Percentiles rank a stretch among this genome's conserved stretches.
phyloP scores from a whole-genome alignment of 2,113 vertebrate species.

The Ctenodactylus gundi region DNA sequence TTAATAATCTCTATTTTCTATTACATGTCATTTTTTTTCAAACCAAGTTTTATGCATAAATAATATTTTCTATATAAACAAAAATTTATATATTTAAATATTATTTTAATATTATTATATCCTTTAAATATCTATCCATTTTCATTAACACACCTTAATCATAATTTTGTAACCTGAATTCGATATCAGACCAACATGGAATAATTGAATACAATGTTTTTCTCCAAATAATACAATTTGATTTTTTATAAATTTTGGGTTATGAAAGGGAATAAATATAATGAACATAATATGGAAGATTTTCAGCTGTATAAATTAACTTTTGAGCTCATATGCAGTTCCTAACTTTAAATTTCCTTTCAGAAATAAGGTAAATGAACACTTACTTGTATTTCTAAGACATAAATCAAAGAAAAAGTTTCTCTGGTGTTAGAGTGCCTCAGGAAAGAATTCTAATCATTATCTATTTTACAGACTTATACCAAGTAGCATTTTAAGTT shows the following conservation, averaged over 20 bases:
- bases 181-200: conserved; percentile 12
- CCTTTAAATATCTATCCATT: no score
- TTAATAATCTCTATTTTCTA: neutral
- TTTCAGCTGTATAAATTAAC: neutral
- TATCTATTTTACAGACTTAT: neutral
- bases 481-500: neutral
- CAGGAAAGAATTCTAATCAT: neutral
- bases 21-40: neutral
- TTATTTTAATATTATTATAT: neutral
- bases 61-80: neutral
- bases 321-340: neutral
- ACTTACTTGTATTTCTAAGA: neutral
- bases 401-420: neutral
- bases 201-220: neutral
- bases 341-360: neutral
- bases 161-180: no score
- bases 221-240: neutral
- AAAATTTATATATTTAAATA: neutral
- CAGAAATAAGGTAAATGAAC: neutral
- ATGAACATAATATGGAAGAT: neutral
- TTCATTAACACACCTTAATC: no score
- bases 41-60: neutral
- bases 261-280: neutral
- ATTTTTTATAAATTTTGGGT: neutral
- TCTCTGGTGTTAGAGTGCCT: neutral